phyloP scores from a whole-genome alignment of 2,888 invertebrate genomes.

The Meandrusa payeni region DNA sequence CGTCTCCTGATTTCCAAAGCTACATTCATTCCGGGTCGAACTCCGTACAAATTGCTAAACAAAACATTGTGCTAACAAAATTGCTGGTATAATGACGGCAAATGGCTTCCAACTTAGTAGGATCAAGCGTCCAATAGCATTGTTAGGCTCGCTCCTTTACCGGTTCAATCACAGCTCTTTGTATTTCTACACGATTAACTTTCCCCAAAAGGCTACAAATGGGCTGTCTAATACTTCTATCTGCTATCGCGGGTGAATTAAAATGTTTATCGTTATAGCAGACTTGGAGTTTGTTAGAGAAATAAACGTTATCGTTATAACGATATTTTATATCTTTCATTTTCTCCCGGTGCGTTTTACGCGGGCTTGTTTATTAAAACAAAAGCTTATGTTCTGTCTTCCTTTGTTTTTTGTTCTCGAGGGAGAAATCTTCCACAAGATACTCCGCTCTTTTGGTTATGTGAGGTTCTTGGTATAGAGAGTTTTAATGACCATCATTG shows the following conservation, averaged over 20 bases:
- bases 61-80: constrained; percentile 19
- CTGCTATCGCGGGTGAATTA: constrained; percentile 18
- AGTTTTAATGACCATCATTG: too few species aligned
- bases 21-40: background rate
- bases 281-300: constrained; percentile 7
- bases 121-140: constrained; percentile 18
- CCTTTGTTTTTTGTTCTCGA: too few species aligned
- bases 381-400: too few species aligned
- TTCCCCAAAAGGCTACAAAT: constrained; percentile 30
- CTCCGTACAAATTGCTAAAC: constrained; percentile 11
- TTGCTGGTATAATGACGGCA: constrained; percentile 16
- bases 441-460: too few species aligned
- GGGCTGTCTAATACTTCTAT: constrained; percentile 21
- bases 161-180: constrained; percentile 27
- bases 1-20: background rate
- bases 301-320: constrained; percentile 1
- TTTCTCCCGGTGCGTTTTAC: background rate
- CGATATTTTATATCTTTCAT: background rate
- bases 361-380: background rate
- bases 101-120: constrained; percentile 22
- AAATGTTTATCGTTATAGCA: constrained; percentile 12
- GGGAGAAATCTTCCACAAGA: too few species aligned
- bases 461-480: too few species aligned
- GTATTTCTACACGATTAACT: constrained; percentile 31
- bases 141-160: constrained; percentile 4